Conservation (phyloP, 2,888 invertebrate genomes). For the Sinelater perroti region DNA sequence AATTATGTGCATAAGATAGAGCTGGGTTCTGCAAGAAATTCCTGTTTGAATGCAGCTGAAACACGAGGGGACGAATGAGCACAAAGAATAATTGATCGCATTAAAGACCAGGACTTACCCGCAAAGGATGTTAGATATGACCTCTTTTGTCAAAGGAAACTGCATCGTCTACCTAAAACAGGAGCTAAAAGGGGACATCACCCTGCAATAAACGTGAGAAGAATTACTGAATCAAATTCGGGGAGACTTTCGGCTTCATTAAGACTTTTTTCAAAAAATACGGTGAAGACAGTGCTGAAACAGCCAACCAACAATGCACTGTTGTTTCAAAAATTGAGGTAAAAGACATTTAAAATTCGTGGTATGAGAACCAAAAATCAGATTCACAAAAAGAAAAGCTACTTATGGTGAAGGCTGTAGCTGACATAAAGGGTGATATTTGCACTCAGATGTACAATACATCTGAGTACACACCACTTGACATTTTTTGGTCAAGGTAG, state of each 20-base stretch:
- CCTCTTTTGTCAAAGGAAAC: conserved; percentile 15
- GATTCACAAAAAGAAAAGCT: no score
- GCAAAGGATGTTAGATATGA: conserved; percentile 31
- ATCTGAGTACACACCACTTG: no score
- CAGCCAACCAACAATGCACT: no score
- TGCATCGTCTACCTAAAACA: not conserved
- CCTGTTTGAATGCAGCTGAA: conserved; percentile 1
- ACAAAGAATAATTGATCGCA: conserved; percentile 21
- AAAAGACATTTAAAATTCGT: no score
- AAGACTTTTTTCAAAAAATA: no score
- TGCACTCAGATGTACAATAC: no score
- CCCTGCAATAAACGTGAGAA: conserved; percentile 32
- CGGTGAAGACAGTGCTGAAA: no score
- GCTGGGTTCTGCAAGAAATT: not conserved
- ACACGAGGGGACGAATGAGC: conserved; percentile 22
- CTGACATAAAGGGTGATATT: no score
- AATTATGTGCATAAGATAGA: not conserved
- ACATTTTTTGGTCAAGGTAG: no score
- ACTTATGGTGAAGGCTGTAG: no score
- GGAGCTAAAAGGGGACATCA: conserved; percentile 28
- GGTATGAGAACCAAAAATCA: no score
- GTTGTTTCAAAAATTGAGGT: no score
- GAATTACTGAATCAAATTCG: conserved; percentile 29
- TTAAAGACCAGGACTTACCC: conserved; percentile 29
- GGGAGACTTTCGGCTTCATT: conserved; percentile 12